These are phyloP conservation scores for Atta texana DNA, from an alignment of 1,140 invertebrate species.

Conservation along the genomic window DNA sequence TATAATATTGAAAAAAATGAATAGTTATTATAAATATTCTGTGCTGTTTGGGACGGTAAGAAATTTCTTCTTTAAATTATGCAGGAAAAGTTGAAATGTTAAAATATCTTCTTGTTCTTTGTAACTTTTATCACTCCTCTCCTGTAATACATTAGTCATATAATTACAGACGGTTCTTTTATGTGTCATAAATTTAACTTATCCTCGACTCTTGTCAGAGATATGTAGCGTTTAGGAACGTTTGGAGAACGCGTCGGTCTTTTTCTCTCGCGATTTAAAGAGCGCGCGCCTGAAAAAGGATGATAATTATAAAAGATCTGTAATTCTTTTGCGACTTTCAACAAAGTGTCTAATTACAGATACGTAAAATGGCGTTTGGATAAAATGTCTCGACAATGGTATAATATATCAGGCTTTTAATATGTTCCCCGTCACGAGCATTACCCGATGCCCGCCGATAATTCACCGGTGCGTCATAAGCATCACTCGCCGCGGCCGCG, in stretches of 20 bases:
- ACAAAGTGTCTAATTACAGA: background rate
- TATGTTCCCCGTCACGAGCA: slow-evolving; percentile 47
- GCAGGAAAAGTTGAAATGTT: background rate
- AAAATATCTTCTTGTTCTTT: background rate
- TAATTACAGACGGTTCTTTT: background rate
- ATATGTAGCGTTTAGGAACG: background rate
- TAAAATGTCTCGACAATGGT: slow-evolving; percentile 16
- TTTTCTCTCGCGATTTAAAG: background rate
- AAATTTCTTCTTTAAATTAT: background rate
- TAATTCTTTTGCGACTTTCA: background rate
- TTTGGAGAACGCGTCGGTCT: background rate
- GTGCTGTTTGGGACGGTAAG: background rate
- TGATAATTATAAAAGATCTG: background rate
- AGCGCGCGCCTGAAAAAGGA: background rate
- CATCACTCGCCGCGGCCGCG: slow-evolving; percentile 28
- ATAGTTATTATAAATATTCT: no score
- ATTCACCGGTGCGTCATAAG: slow-evolving; percentile 49
- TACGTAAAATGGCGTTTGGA: slow-evolving; percentile 5
- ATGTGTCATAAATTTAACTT: background rate
- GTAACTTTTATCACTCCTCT: background rate
- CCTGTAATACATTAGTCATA: background rate
- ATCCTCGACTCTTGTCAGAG: background rate
- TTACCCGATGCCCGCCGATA: slow-evolving; percentile 45
- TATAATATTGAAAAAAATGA: no score
- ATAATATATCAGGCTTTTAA: slow-evolving; percentile 56